A percentile compares a stretch with the other conserved stretches of the same genome.
These are phyloP conservation scores for Pangasius larnaudii DNA, from an alignment of 2,797 vertebrate genomes.

Conservation along the genomic window DNA sequence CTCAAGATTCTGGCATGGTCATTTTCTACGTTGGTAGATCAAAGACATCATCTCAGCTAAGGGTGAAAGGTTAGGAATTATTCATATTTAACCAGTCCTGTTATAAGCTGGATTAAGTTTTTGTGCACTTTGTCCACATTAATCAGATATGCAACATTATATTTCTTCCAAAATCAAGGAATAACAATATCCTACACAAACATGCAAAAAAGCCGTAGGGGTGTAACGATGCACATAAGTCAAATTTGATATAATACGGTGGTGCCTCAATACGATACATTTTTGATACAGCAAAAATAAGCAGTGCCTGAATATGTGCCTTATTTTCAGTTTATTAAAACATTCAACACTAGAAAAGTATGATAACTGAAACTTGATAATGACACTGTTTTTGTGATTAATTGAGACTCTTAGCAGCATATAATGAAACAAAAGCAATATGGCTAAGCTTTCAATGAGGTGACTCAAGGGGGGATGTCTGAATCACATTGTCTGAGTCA, in stretches of 20 bases:
- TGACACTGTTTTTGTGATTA: neutral
- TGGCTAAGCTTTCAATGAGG: too few relatives aligned
- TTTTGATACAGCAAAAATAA: neutral
- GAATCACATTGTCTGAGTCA: neutral
- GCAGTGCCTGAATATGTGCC: neutral
- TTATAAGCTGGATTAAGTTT: neutral
- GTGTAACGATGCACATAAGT: neutral
- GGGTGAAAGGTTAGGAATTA: conserved; percentile 87
- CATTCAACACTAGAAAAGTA: neutral
- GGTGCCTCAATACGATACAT: neutral
- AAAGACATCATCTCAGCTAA: conserved; percentile 90
- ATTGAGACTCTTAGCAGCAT: neutral
- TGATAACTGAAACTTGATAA: neutral
- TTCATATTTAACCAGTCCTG: neutral
- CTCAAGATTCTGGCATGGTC: conserved; percentile 89
- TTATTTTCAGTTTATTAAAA: neutral
- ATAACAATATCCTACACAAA: neutral
- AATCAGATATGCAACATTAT: neutral
- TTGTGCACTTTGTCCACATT: neutral
- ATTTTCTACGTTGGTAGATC: conserved; percentile 88
- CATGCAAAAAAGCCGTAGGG: neutral
- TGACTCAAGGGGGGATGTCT: too few relatives aligned
- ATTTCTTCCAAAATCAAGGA: neutral
- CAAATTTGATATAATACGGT: neutral
- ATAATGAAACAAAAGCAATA: too few relatives aligned